Base-by-base conservation (phyloP, 2,797 vertebrate genomes). In the Microctenopoma steveboyesi region DNA sequence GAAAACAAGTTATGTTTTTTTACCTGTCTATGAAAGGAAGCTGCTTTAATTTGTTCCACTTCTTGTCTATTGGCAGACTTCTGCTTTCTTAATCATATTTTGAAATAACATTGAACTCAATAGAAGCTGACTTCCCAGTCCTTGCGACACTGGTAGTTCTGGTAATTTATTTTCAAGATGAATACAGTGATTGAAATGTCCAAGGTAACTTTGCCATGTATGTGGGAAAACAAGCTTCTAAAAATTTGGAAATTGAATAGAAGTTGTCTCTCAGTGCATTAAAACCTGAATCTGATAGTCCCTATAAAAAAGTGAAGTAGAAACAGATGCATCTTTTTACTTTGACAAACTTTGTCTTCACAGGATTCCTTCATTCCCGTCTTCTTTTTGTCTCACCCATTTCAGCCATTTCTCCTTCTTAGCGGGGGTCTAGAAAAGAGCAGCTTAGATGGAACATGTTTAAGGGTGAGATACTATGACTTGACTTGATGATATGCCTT, bases 361-460 rank as follows among this genome's bases (percentile, higher is more conserved):
- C 4, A 42, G 16, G 15, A 7, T 3, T 47, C 5, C 0, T 27
- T 47, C 7, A 15, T 45, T 43, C 2, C 33, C 14, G 35, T 53
- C 35, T 27, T 28, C 3, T 40, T 30, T 63, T 43, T 59, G n/a
- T 48, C 39, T 51, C 15, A 56, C 18, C 55, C 13, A 16, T 52
- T 42, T 64, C 40, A 9, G 47, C 13, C 39, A 46, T 48, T n/a
- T 15, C 45, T 59, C 3, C 27, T 1, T 49, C 55, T 51, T 59
- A 39, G 68, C 47, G 33, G 58, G 60, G 50, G 30, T 69, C 64
- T 60, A 76, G 40, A 65, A 70, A 66, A 46, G 49, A 57, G 12
- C 18, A 42, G 60, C 58, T 71, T 46, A 53, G 42, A 39, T 42
- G 42, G 43, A 54, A 52, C 40, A 60, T 57, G 58, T 73, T 28